Conservation (phyloP, 2,888 invertebrate genomes). For the Scaptomyza flava region DNA sequence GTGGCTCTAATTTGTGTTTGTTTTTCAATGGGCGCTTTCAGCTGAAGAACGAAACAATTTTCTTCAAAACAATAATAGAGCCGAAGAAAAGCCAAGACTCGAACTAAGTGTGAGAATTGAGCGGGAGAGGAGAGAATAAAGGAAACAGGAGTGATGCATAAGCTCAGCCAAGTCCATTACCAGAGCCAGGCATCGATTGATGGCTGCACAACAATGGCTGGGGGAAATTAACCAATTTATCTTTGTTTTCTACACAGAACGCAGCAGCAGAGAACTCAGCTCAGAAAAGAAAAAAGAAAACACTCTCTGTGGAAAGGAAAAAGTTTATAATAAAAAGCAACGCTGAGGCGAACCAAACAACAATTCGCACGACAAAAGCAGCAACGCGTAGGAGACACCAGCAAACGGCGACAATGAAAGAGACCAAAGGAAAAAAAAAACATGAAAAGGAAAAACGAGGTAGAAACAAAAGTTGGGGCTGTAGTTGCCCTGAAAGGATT, state of each 20-base stretch:
- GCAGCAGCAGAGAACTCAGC: conserved; percentile 11
- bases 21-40: conserved; percentile 47
- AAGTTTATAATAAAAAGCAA: conserved; percentile 67
- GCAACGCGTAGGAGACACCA: conserved; percentile 58
- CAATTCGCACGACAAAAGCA: conserved; percentile 60
- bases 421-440: conserved; percentile 39
- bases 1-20: conserved; percentile 52
- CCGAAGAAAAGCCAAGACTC: conserved; percentile 16
- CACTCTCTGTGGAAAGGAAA: conserved; percentile 44
- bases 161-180: conserved; percentile 84
- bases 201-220: conserved; percentile 83
- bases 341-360: conserved; percentile 47
- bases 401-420: conserved; percentile 69
- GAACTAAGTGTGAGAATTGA: conserved; percentile 20
- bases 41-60: conserved; percentile 43
- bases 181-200: conserved; percentile 83
- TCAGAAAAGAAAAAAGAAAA: conserved; percentile 23
- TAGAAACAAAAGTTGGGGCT: conserved; percentile 55
- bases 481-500: conserved; percentile 70
- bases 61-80: conserved; percentile 38
- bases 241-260: conserved; percentile 81
- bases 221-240: conserved; percentile 84
- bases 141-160: conserved; percentile 65
- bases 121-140: conserved; percentile 18
- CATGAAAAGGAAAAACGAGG: conserved; percentile 31